Conservation (phyloP, 2,113 vertebrate species). For the Beaufortia kweichowensis region DNA sequence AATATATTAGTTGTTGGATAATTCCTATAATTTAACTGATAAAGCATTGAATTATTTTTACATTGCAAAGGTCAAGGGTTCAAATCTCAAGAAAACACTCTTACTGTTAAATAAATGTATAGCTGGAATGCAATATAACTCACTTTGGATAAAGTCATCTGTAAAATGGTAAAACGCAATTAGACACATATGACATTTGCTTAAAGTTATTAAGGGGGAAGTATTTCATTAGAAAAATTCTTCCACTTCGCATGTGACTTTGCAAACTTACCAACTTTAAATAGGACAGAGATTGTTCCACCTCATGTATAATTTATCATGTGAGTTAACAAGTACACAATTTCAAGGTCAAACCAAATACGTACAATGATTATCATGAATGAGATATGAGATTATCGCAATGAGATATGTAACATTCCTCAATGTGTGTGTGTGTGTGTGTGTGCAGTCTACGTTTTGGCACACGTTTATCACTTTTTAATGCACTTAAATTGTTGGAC, state of each 20-base stretch:
- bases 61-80: no score
- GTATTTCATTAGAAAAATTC: neutral
- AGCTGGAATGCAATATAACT: neutral
- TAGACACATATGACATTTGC: neutral
- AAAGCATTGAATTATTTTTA: no score
- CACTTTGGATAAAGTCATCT: neutral
- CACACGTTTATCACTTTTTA: neutral
- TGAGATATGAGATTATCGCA: neutral
- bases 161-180: neutral
- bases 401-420: neutral
- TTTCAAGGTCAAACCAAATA: conserved; percentile 30
- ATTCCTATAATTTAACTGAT: no score
- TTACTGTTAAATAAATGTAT: no score
- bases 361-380: conserved; percentile 19
- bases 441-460: no score
- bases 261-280: conserved; percentile 15
- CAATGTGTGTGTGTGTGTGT: neutral
- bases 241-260: conserved; percentile 1
- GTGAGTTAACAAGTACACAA: neutral
- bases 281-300: conserved; percentile 12
- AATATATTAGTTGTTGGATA: no score
- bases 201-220: neutral
- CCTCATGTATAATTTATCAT: conserved; percentile 6
- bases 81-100: no score
- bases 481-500: conserved; percentile 1